A percentile compares a stretch with the other conserved stretches of the same genome.
Evolutionary conservation across 1,140 invertebrate species (phyloP).

Genomic region (Varroa destructor): DNA sequence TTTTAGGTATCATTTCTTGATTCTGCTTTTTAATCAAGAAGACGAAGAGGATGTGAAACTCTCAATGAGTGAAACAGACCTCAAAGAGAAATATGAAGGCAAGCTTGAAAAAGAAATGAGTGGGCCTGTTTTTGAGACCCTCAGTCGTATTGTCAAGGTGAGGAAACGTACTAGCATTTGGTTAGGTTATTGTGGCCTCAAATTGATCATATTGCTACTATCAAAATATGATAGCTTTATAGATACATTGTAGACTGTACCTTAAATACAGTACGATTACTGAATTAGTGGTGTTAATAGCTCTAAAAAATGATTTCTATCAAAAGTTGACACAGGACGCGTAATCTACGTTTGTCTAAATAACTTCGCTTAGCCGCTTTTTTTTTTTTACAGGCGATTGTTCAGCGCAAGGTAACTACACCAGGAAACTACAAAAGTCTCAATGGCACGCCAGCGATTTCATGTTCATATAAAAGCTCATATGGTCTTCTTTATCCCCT

Average conservation of each 20-base stretch:
- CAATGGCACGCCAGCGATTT: conserved; percentile 74
- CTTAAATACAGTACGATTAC: too few species aligned
- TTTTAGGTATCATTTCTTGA: conserved; percentile 65
- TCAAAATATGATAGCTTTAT: too few species aligned
- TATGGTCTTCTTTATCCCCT: conserved; percentile 92
- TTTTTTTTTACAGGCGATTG: conserved; percentile 49
- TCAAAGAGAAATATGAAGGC: conserved; percentile 85
- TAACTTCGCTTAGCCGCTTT: too few species aligned
- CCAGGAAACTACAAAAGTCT: conserved; percentile 78
- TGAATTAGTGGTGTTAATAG: too few species aligned
- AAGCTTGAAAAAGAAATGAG: conserved; percentile 78
- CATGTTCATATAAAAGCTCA: conserved; percentile 95
- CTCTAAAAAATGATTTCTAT: too few species aligned
- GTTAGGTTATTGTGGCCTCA: too few species aligned
- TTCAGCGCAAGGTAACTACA: conserved; percentile 83
- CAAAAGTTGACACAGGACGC: too few species aligned
- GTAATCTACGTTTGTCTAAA: too few species aligned
- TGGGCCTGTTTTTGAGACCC: conserved; percentile 85
- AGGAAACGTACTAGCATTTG: too few species aligned
- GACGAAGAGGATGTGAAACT: conserved; percentile 84
- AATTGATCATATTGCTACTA: too few species aligned
- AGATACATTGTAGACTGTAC: too few species aligned
- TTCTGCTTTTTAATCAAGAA: conserved; percentile 75
- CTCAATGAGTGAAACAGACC: conserved; percentile 75
- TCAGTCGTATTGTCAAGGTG: conserved; percentile 82